These are phyloP conservation scores for Myotis findleyi DNA, from an alignment of 2,797 vertebrate genomes.

Conservation along the genomic window DNA sequence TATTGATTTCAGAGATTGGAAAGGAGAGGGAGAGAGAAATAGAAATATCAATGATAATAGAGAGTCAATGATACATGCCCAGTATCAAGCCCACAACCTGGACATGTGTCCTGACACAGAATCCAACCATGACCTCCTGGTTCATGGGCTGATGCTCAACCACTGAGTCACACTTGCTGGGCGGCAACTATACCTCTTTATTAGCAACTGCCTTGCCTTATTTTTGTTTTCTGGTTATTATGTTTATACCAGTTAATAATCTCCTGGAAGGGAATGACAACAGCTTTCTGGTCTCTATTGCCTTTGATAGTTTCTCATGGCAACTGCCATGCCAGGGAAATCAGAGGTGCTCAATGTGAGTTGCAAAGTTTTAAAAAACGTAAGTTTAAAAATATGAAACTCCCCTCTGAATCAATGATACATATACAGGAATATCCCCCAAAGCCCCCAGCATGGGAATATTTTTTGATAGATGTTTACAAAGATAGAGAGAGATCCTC, in stretches of 20 bases:
- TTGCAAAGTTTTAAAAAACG: background rate
- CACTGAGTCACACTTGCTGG: no score
- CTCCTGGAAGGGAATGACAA: background rate
- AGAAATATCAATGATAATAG: no score
- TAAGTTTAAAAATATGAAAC: background rate
- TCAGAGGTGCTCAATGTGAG: background rate
- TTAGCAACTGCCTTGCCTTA: background rate
- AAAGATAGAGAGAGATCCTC: conserved; percentile 1
- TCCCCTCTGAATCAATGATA: background rate
- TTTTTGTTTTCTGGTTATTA: background rate
- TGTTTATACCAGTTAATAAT: background rate
- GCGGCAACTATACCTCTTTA: background rate
- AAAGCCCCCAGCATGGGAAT: background rate
- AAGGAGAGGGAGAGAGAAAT: no score
- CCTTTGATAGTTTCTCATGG: background rate
- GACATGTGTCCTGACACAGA: no score
- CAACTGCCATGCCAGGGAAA: background rate
- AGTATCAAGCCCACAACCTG: no score
- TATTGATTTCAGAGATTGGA: no score
- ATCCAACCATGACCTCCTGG: no score
- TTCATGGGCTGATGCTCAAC: no score
- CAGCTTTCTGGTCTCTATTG: background rate
- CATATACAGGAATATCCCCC: background rate
- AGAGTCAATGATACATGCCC: no score
- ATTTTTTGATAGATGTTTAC: conserved; percentile 19